These are phyloP conservation scores for Laspeyria flexula DNA, from an alignment of 2,888 invertebrate genomes.

Conservation along the genomic window DNA sequence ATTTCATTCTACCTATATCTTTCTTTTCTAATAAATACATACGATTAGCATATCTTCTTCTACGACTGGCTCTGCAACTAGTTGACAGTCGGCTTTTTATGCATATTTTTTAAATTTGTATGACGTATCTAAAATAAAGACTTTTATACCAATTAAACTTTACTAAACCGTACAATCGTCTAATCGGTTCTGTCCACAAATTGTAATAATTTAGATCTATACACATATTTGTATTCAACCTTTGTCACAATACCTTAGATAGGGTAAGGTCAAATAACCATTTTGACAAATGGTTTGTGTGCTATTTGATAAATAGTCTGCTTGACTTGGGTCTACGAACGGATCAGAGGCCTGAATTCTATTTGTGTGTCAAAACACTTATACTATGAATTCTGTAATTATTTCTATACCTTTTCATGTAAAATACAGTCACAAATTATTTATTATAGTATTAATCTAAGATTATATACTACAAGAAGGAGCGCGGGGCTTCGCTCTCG, in stretches of 20 bases:
- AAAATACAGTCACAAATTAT: too few relatives aligned
- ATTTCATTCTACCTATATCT: too few relatives aligned
- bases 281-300: constrained; percentile 25
- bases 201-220: background rate
- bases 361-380: background rate
- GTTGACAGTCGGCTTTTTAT: too few relatives aligned
- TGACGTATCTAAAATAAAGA: too few relatives aligned
- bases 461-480: too few relatives aligned
- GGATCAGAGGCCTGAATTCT: background rate
- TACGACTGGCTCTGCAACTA: too few relatives aligned
- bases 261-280: constrained; percentile 11
- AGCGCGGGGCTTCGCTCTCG: too few relatives aligned
- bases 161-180: background rate
- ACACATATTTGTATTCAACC: constrained; percentile 36
- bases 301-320: constrained; percentile 12
- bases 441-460: too few relatives aligned
- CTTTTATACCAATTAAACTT: too few relatives aligned
- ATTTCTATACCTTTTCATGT: background rate
- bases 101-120: too few relatives aligned
- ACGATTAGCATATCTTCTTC: too few relatives aligned
- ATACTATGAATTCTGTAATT: background rate
- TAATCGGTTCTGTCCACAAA: background rate
- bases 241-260: constrained; percentile 20
- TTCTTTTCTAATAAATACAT: too few relatives aligned
- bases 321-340: background rate